Evolutionary conservation across 2,797 vertebrate genomes (phyloP).

Genomic region (Cryptoblepharus egeriae): DNA sequence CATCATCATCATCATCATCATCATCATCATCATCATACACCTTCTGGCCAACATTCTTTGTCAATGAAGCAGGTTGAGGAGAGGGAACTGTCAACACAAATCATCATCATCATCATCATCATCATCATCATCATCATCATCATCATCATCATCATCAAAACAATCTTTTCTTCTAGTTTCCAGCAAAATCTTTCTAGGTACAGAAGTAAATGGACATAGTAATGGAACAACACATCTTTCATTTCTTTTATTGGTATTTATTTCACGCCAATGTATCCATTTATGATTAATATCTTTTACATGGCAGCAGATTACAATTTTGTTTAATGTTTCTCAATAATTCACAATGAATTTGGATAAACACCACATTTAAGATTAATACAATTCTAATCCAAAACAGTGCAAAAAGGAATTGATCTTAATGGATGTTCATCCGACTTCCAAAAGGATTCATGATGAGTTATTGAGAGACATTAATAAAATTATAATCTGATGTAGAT

Average conservation of each 20-base stretch:
- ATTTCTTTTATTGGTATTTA: conserved; percentile 39
- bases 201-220: conserved; percentile 46
- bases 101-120: too few species aligned
- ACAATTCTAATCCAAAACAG: conserved; percentile 18
- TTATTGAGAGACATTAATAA: conserved; percentile 23
- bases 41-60: too few species aligned
- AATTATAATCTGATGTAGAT: conserved; percentile 24
- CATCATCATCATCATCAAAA: too few species aligned
- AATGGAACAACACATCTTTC: conserved; percentile 30
- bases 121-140: too few species aligned
- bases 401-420: conserved; percentile 27
- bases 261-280: conserved; percentile 48
- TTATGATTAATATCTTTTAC: conserved; percentile 58
- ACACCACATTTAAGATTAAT: conserved; percentile 40
- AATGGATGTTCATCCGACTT: conserved; percentile 15
- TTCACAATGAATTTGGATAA: conserved; percentile 54
- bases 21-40: too few species aligned
- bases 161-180: neutral
- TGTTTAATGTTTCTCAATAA: conserved; percentile 56
- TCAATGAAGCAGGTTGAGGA: too few species aligned
- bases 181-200: conserved; percentile 34
- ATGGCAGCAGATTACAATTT: conserved; percentile 51
- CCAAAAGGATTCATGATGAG: conserved; percentile 27
- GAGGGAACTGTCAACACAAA: too few species aligned
- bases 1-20: too few species aligned